A percentile compares a stretch with the other conserved stretches of the same genome.
Evolutionary conservation across 2,888 invertebrate genomes (phyloP).

Genomic region (Hypomecis atomaria): DNA sequence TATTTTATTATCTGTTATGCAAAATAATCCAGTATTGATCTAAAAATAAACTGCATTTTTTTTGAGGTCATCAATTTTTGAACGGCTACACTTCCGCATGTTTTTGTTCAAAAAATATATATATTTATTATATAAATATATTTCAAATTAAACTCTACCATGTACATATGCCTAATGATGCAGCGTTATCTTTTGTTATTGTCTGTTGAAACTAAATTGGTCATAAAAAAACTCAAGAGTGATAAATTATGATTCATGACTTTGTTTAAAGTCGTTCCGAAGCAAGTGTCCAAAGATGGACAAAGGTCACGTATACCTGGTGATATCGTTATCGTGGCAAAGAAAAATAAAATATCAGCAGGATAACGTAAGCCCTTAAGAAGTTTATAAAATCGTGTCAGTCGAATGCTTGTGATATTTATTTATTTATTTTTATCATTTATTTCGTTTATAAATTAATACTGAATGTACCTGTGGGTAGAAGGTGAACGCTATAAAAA

Average conservation of each 20-base stretch:
- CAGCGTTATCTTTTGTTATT: conserved; percentile 3
- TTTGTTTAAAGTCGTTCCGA: background rate
- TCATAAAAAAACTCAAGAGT: background rate
- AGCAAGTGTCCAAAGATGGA: conserved; percentile 1
- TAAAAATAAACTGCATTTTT: background rate
- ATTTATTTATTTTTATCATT: too few relatives aligned
- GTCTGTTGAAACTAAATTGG: background rate
- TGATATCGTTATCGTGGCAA: background rate
- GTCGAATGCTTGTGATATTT: too few relatives aligned
- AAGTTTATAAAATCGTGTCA: too few relatives aligned
- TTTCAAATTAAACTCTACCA: background rate
- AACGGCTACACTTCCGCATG: background rate
- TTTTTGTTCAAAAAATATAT: background rate
- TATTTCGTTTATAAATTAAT: too few relatives aligned
- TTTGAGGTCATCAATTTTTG: background rate
- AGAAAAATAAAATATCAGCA: too few relatives aligned
- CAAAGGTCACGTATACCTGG: conserved; percentile 5
- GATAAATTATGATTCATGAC: conserved; percentile 9
- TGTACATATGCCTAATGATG: background rate
- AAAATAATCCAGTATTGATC: too few relatives aligned
- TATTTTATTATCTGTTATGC: too few relatives aligned
- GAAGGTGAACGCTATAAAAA: too few relatives aligned
- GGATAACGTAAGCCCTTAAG: background rate
- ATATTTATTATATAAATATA: background rate
- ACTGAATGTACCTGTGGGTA: too few relatives aligned